Evolutionary conservation across 1,140 invertebrate genomes (phyloP).

Genomic region (Diuraphis noxia): DNA sequence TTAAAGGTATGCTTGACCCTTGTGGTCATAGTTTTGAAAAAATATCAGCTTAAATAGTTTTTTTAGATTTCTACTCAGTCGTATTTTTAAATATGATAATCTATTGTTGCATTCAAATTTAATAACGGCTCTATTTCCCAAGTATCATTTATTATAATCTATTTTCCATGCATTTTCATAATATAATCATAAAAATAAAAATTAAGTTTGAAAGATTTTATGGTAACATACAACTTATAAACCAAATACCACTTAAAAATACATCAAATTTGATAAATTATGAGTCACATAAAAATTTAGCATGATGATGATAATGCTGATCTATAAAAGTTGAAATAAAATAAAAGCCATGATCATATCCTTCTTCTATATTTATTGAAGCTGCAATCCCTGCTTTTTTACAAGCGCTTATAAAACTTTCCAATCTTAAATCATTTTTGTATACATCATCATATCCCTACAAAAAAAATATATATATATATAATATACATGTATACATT

Average conservation of each 20-base stretch:
- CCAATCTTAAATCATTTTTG: constrained; percentile 75
- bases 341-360: constrained; percentile 95
- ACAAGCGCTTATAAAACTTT: constrained; percentile 79
- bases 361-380: constrained; percentile 62
- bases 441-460: constrained; percentile 85
- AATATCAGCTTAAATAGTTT: background rate
- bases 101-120: background rate
- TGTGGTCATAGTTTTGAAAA: background rate
- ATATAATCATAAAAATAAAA: background rate
- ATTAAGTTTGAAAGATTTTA: background rate
- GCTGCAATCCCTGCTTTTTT: constrained; percentile 70
- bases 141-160: background rate
- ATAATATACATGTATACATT: background rate
- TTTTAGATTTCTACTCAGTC: background rate
- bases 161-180: background rate
- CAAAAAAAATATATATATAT: constrained; percentile 57
- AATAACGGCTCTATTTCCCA: too few relatives aligned
- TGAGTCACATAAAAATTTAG: constrained; percentile 61
- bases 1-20: background rate
- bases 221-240: background rate
- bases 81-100: background rate
- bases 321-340: constrained; percentile 92
- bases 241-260: background rate
- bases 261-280: background rate
- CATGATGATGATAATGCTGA: constrained; percentile 91